Evolutionary conservation across 2,888 invertebrate species (phyloP), one percentile per base, ranked within the genome.

Genomic region (Ommatoiulus sabulosus): DNA sequence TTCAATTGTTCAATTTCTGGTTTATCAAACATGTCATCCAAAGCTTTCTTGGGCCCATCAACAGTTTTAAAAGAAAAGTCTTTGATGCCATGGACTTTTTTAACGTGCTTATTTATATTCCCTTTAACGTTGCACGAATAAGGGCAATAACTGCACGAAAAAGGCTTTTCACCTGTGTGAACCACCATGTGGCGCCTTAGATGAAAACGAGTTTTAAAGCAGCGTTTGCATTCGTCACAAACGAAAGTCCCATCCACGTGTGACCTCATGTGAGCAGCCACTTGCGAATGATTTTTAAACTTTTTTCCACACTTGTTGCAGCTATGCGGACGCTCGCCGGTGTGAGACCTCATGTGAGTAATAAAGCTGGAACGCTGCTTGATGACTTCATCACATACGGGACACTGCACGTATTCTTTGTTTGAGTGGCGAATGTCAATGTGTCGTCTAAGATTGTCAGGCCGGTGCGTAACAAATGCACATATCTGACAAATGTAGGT

Each of bases 261-360:
- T 2, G 84, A 88, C n/a, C 89, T 63, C 43, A 87, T 24, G 44
- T 89, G 89, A 7, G 89, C 89, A 10, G 89, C 89, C 44, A 89
- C 86, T 84, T 89, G 88, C 12, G 86, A 88, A 15, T 57, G 84
- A 88, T 89, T 89, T 46, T 89, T 89, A 44, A 89, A 89, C 15
- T 84, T 87, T 35, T 89, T 89, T 5, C 87, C 89, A 80, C 89
- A 89, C 57, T 89, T 72, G 1, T 72, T 80, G 46, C 90, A 89
- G n/a, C 89, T 89, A 88, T 86, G 90, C 80, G 90, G 90, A 3
- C 89, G 89, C 87, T 92, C 92, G 3, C 92, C 96, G 0, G 97
- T 97, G 92, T 97, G 97, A 0, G 97, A 97, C 88, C 97, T 94
- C 94, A 97, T 96, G 92, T 97, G 97, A 90, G 97, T 97, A 0